A percentile compares a stretch with the other conserved stretches of the same genome.
phyloP scores from a whole-genome alignment of 2,113 vertebrate species.

The Microtus oregoni region DNA sequence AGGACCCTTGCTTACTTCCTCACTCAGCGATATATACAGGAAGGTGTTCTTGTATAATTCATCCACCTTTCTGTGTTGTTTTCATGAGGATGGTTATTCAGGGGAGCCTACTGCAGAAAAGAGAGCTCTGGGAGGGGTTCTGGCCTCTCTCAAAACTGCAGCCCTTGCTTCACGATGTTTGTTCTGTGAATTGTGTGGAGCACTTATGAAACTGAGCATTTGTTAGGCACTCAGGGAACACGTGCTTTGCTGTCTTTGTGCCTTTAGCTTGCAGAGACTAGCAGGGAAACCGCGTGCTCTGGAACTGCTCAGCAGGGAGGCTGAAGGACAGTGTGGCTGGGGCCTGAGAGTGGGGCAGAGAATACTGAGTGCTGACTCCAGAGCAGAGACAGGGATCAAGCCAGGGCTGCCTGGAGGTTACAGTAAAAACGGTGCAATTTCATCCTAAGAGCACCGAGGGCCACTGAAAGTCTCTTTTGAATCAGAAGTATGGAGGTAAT shows the following conservation, averaged over 20 bases:
- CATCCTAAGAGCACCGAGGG: not conserved
- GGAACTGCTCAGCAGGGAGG: not conserved
- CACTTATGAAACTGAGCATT: not conserved
- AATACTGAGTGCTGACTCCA: accelerated
- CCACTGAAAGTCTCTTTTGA: not conserved
- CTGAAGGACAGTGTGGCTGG: not conserved
- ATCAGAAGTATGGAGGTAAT: not conserved
- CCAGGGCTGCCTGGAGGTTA: not conserved
- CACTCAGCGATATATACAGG: not conserved
- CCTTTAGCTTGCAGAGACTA: not conserved
- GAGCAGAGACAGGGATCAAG: not conserved
- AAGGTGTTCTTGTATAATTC: not conserved
- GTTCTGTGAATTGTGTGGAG: not conserved
- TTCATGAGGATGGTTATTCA: not conserved
- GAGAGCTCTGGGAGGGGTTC: not conserved
- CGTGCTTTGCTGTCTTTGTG: not conserved
- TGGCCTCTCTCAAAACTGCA: not conserved
- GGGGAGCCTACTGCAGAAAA: not conserved
- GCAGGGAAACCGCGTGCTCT: not conserved
- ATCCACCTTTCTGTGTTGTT: not conserved
- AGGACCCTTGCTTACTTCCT: not conserved
- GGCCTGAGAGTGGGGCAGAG: not conserved
- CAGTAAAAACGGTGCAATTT: not conserved
- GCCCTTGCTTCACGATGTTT: not conserved
- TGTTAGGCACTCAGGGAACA: not conserved